phyloP scores from a whole-genome alignment of 2,888 invertebrate species.

The Caenorhabditis sp. region DNA sequence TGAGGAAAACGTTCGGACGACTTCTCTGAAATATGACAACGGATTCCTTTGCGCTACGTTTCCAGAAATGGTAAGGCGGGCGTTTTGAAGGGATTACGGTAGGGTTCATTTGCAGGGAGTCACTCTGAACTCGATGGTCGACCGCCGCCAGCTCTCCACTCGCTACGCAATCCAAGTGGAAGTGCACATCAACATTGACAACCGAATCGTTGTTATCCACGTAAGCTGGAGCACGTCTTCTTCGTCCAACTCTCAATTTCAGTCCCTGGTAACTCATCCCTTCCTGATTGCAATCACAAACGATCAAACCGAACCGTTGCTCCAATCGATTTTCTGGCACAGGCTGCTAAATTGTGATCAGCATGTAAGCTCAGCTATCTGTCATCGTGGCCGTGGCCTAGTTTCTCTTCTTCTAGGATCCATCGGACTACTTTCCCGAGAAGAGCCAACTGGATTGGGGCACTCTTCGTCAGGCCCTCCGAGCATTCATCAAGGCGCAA shows the following conservation, averaged over 20 bases:
- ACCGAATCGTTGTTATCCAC: slow-evolving; percentile 61
- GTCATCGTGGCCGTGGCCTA: neutral
- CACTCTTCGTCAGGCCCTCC: slow-evolving; percentile 55
- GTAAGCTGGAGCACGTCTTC: slow-evolving; percentile 54
- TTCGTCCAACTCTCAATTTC: slow-evolving; percentile 6
- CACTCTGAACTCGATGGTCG: slow-evolving; percentile 70
- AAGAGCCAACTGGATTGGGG: slow-evolving; percentile 48
- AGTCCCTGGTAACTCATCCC: slow-evolving; percentile 65
- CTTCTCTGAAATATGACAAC: slow-evolving; percentile 66
- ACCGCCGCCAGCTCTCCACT: slow-evolving; percentile 67
- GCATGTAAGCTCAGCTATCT: slow-evolving; percentile 24
- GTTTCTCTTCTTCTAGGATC: slow-evolving; percentile 14
- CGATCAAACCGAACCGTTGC: slow-evolving; percentile 71
- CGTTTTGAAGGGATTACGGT: too few species aligned
- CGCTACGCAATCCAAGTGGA: slow-evolving; percentile 70
- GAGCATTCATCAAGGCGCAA: slow-evolving; percentile 66
- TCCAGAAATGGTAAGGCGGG: slow-evolving; percentile 74
- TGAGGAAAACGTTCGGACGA: slow-evolving; percentile 57
- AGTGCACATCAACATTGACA: slow-evolving; percentile 66
- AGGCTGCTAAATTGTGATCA: slow-evolving; percentile 64
- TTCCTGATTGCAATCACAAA: slow-evolving; percentile 73
- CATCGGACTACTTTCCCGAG: slow-evolving; percentile 22
- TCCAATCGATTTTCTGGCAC: slow-evolving; percentile 71
- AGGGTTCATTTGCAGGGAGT: too few species aligned
- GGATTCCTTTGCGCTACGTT: slow-evolving; percentile 71